Evolutionary conservation across 64 coral and sea anemone genomes (phyloP).

Genomic region (Montipora efflorescens): DNA sequence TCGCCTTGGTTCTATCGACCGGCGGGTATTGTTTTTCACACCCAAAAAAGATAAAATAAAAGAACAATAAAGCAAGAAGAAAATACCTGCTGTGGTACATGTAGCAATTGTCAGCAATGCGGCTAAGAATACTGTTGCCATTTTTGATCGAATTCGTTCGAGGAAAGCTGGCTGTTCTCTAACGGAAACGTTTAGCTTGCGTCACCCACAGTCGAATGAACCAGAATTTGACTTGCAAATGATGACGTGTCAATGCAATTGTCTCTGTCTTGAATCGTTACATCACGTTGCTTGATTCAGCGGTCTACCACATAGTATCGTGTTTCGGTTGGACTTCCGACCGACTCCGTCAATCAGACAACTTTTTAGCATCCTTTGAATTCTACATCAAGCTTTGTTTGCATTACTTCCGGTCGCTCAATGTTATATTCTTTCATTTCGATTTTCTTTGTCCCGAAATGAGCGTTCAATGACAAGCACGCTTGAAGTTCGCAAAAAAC

Average conservation of each 20-base stretch:
- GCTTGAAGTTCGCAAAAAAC: too few species aligned
- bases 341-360: too few species aligned
- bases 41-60: background rate
- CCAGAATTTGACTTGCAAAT: constrained; percentile 4
- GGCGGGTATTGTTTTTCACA: background rate
- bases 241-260: background rate
- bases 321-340: too few species aligned
- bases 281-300: too few species aligned
- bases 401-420: too few species aligned
- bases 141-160: background rate
- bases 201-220: background rate
- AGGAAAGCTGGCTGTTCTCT: background rate
- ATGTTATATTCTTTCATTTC: too few species aligned
- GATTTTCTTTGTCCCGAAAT: too few species aligned
- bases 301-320: too few species aligned
- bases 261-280: too few species aligned
- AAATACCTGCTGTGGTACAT: background rate
- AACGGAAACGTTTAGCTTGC: background rate
- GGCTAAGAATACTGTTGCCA: background rate
- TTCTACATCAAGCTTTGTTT: too few species aligned
- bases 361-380: too few species aligned
- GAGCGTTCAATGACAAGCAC: too few species aligned
- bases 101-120: background rate
- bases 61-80: background rate
- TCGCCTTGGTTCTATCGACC: background rate